These are phyloP conservation scores for Odontomyia ornata DNA, from an alignment of 2,888 invertebrate genomes.

Conservation along the genomic window DNA sequence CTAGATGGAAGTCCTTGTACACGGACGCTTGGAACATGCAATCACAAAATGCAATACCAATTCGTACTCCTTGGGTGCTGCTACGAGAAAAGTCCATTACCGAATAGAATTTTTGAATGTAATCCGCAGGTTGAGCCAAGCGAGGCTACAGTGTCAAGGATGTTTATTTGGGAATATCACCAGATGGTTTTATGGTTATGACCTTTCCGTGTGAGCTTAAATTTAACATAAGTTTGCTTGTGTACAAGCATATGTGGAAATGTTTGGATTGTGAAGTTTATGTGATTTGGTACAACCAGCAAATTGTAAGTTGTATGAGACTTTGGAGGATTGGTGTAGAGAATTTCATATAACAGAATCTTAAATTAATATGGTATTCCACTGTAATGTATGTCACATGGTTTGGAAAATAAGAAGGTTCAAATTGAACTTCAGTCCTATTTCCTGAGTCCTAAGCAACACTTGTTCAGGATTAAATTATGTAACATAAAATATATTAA, in stretches of 20 bases:
- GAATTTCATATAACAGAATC: too few species aligned
- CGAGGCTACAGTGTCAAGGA: slow-evolving; percentile 19
- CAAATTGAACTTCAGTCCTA: too few species aligned
- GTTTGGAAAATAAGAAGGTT: too few species aligned
- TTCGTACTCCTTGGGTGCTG: background rate
- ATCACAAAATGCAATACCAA: slow-evolving; percentile 22
- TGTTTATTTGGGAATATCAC: slow-evolving; percentile 21
- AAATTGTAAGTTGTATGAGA: too few species aligned
- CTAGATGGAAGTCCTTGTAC: slow-evolving; percentile 7
- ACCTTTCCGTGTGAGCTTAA: slow-evolving; percentile 23
- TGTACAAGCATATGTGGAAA: background rate
- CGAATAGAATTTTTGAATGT: slow-evolving; percentile 6
- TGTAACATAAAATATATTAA: too few species aligned
- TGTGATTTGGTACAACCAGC: too few species aligned
- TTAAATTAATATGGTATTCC: too few species aligned
- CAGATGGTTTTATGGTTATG: slow-evolving; percentile 19
- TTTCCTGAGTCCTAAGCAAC: too few species aligned
- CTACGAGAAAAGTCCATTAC: slow-evolving; percentile 11
- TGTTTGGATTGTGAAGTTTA: background rate
- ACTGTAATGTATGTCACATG: too few species aligned
- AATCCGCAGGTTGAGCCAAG: background rate
- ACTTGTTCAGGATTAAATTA: too few species aligned
- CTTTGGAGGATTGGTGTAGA: too few species aligned
- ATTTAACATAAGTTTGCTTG: background rate
- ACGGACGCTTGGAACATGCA: slow-evolving; percentile 4